These are phyloP conservation scores for Linyphia triangularis DNA, from an alignment of 2,888 invertebrate species.

Conservation along the genomic window DNA sequence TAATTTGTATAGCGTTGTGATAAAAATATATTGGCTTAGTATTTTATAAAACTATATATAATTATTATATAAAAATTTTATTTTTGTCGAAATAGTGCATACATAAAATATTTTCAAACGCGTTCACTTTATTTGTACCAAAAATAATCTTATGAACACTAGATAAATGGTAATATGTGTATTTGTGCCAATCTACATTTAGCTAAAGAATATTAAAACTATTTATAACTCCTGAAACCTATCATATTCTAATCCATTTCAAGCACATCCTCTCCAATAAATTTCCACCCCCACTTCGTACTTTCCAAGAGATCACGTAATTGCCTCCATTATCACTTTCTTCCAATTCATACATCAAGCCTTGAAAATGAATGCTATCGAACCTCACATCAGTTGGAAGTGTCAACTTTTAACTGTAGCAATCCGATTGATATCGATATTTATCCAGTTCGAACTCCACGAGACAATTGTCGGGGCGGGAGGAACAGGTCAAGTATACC, in stretches of 20 bases:
- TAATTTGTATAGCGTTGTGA: too few species aligned
- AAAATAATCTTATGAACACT: too few species aligned
- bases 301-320: neutral
- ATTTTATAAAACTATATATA: too few species aligned
- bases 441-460: neutral
- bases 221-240: too few species aligned
- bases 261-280: neutral
- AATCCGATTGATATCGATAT: neutral
- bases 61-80: too few species aligned
- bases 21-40: too few species aligned
- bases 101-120: too few species aligned
- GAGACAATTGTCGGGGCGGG: neutral
- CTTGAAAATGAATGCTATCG: constrained; percentile 9
- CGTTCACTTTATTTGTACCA: too few species aligned
- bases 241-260: neutral
- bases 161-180: too few species aligned
- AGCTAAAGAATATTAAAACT: too few species aligned
- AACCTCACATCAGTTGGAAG: constrained; percentile 14
- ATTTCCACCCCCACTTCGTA: neutral
- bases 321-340: neutral
- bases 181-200: too few species aligned
- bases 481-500: constrained; percentile 14
- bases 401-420: constrained; percentile 12
- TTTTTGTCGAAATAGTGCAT: too few species aligned
- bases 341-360: neutral